phyloP scores from a whole-genome alignment of 1,140 invertebrate species.

The Pseudomyrmex sp. region DNA sequence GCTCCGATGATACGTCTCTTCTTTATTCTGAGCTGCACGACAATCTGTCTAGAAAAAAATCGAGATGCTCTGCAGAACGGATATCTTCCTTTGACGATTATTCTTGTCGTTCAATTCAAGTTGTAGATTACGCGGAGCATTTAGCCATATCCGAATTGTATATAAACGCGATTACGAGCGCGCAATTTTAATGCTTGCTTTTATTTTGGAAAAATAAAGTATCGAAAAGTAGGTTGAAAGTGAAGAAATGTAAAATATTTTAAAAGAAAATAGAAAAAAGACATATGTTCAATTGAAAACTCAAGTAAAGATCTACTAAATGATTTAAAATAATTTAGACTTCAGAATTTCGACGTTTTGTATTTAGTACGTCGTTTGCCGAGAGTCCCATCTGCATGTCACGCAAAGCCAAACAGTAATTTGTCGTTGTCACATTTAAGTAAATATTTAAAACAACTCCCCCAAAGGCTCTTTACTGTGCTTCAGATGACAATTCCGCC shows the following conservation, averaged over 20 bases:
- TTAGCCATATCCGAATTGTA: no score
- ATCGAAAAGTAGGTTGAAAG: no score
- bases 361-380: background rate
- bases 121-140: background rate
- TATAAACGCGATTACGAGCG: no score
- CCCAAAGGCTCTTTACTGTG: background rate
- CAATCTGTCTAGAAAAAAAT: slow-evolving; percentile 17
- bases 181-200: no score
- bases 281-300: no score
- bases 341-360: slow-evolving; percentile 22
- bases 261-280: no score
- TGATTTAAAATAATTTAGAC: background rate
- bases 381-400: slow-evolving; percentile 16
- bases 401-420: slow-evolving; percentile 46
- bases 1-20: background rate
- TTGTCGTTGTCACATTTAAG: slow-evolving; percentile 35
- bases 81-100: slow-evolving; percentile 18
- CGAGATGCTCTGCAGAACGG: background rate
- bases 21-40: slow-evolving; percentile 8
- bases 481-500: slow-evolving; percentile 1
- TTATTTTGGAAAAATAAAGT: no score
- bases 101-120: slow-evolving; percentile 11
- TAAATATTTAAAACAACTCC: slow-evolving; percentile 28
- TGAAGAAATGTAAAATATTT: no score
- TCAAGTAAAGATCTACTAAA: no score